These are phyloP conservation scores for Butorides virescens DNA, from an alignment of 2,113 vertebrate species.

Conservation along the genomic window DNA sequence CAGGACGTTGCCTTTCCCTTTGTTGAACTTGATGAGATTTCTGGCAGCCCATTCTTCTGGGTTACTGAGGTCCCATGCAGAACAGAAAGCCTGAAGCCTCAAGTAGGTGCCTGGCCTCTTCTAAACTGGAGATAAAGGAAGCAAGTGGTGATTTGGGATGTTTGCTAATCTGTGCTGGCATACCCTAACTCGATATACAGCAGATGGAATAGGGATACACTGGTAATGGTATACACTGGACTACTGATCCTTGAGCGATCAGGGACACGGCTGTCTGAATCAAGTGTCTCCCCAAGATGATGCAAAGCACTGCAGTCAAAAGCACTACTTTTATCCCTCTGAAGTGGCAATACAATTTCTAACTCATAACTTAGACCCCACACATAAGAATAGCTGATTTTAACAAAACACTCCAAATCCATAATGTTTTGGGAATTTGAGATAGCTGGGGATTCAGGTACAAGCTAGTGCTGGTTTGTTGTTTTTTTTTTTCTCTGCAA, in stretches of 20 bases:
- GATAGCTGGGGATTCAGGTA: background rate
- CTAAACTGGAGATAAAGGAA: background rate
- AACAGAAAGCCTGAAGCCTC: background rate
- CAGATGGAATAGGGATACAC: background rate
- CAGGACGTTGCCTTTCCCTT: background rate
- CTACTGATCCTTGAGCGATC: background rate
- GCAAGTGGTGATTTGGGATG: background rate
- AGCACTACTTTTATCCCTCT: background rate
- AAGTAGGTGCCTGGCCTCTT: background rate
- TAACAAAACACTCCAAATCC: background rate
- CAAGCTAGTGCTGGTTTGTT: background rate
- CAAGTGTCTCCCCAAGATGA: background rate
- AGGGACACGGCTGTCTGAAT: background rate
- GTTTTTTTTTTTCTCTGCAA: background rate
- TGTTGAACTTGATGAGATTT: background rate
- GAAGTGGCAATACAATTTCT: background rate
- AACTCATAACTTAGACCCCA: background rate
- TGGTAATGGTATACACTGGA: background rate
- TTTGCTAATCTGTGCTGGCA: background rate
- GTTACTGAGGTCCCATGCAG: background rate
- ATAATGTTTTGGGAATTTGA: background rate
- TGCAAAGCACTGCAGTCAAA: background rate
- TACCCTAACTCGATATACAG: background rate
- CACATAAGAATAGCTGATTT: background rate
- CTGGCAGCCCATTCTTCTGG: background rate